Percentiles rank a stretch among this genome's conserved stretches.
phyloP scores from a whole-genome alignment of 2,797 vertebrate genomes.

The Arctocebus calabarensis region DNA sequence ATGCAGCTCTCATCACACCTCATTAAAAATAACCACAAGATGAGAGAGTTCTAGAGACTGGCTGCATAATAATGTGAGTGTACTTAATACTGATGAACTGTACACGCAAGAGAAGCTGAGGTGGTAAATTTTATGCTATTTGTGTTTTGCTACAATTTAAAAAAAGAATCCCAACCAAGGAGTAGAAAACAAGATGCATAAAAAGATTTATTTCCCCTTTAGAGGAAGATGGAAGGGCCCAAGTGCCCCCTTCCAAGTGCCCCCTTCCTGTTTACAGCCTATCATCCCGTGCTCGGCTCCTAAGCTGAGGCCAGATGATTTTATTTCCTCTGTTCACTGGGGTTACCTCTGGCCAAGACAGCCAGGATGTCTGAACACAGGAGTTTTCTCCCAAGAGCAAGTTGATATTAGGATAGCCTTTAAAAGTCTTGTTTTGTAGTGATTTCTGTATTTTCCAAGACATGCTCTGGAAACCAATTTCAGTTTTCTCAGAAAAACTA shows the following conservation, averaged over 20 bases:
- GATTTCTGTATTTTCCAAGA: slow-evolving; percentile 6
- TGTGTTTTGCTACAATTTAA: not conserved
- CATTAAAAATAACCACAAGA: not conserved
- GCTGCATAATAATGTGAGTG: not conserved
- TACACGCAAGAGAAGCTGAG: not conserved
- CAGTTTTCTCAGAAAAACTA: slow-evolving; percentile 39
- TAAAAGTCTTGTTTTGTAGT: slow-evolving; percentile 5
- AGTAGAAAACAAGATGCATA: not conserved
- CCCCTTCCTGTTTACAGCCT: not conserved
- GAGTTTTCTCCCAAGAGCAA: not conserved
- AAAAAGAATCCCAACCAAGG: not conserved
- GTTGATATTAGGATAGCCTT: not conserved
- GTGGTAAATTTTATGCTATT: not conserved
- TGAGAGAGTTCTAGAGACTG: not conserved
- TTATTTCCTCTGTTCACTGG: not conserved
- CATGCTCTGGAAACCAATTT: slow-evolving; percentile 55
- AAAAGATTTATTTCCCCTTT: not conserved
- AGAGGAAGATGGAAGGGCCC: not conserved
- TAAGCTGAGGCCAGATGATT: not conserved
- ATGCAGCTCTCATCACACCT: not conserved
- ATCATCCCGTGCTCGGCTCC: not conserved
- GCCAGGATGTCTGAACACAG: not conserved
- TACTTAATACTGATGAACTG: not conserved
- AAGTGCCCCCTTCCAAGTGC: rapidly evolving
- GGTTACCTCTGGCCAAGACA: not conserved